A percentile compares a stretch with the other conserved stretches of the same genome.
Evolutionary conservation across 2,797 vertebrate genomes (phyloP).

Genomic region (Acipenser oxyrinchus): DNA sequence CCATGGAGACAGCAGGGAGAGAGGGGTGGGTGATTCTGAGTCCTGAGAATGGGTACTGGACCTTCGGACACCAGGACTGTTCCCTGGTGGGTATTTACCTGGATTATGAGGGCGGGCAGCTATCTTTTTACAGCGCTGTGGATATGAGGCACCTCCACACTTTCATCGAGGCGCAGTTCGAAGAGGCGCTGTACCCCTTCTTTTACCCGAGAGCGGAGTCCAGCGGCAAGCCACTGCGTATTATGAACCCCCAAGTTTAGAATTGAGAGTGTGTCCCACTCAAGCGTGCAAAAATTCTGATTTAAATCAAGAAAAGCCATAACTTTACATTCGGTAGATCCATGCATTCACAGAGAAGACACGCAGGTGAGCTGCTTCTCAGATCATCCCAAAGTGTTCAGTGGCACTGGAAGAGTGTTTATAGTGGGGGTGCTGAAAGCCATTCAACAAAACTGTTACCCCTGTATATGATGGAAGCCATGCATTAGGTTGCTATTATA

Average conservation of each 20-base stretch:
- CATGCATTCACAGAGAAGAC: no score
- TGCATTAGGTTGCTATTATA: no score
- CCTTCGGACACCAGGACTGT: constrained; percentile 13
- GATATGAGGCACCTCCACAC: constrained; percentile 19
- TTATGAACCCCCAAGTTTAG: constrained; percentile 11
- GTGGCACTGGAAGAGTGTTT: no score
- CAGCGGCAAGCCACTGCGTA: constrained; percentile 12
- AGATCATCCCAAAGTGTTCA: no score
- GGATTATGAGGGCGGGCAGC: constrained; percentile 21
- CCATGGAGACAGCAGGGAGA: constrained; percentile 12
- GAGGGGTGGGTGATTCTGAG: constrained; percentile 20
- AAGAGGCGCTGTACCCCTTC: constrained; percentile 15
- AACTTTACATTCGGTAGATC: no score
- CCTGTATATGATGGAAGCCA: no score
- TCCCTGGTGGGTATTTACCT: constrained; percentile 19
- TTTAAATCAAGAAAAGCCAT: no score
- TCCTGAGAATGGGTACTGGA: constrained; percentile 21
- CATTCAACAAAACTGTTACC: no score
- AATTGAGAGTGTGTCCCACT: no score
- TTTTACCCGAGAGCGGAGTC: constrained; percentile 23
- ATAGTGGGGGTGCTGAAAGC: no score
- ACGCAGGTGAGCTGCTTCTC: no score
- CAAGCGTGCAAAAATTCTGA: no score
- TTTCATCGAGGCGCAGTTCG: constrained; percentile 12
- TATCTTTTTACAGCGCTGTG: constrained; percentile 20